These are phyloP conservation scores for Scomber scombrus DNA, from an alignment of 2,113 vertebrate genomes.

Conservation along the genomic window DNA sequence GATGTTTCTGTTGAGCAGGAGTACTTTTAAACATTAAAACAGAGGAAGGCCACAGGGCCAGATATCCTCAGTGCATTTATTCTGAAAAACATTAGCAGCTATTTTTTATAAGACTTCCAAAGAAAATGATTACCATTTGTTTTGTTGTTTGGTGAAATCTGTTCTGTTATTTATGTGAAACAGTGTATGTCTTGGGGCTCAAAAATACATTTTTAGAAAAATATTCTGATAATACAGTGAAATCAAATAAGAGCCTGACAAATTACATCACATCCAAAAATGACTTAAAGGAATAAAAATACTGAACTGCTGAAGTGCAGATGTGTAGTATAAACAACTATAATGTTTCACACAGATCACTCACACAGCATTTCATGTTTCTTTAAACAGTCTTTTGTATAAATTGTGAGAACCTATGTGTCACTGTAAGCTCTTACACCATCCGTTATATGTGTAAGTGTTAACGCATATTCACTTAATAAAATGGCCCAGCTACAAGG, in stretches of 20 bases:
- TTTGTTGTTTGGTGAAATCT: slow-evolving; percentile 1
- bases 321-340: not conserved
- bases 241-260: slow-evolving; percentile 54
- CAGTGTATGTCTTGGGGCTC: not conserved
- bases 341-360: not conserved
- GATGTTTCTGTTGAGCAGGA: too few relatives aligned
- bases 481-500: slow-evolving; percentile 59
- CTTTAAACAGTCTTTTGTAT: slow-evolving; percentile 6
- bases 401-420: slow-evolving; percentile 14
- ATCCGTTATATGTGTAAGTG: slow-evolving; percentile 28
- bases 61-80: too few relatives aligned
- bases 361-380: not conserved
- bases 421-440: slow-evolving; percentile 22
- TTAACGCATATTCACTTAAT: slow-evolving; percentile 58
- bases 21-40: too few relatives aligned
- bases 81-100: too few relatives aligned
- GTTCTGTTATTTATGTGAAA: not conserved
- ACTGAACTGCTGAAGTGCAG: slow-evolving; percentile 17
- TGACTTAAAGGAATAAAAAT: slow-evolving; percentile 11
- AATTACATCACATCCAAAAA: slow-evolving; percentile 61
- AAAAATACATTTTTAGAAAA: not conserved
- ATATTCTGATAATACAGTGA: not conserved
- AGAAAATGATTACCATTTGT: not conserved
- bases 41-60: too few relatives aligned
- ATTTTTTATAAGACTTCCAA: too few relatives aligned